These are phyloP conservation scores for Brachypteracias leptosomus DNA, from an alignment of 2,113 vertebrate genomes.

Conservation along the genomic window DNA sequence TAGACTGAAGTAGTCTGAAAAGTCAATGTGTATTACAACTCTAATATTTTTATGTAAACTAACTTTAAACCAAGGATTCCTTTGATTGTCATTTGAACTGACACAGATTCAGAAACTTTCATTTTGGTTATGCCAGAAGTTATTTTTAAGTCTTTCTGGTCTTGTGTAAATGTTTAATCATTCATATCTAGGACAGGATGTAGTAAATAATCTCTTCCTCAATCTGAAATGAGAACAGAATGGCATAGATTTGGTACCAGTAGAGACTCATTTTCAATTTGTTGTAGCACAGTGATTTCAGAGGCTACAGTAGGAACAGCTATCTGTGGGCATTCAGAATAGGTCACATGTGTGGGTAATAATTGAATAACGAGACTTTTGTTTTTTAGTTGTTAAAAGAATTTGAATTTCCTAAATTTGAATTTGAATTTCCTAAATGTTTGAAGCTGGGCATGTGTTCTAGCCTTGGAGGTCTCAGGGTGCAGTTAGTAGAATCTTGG, in stretches of 20 bases:
- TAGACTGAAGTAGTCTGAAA: not conserved
- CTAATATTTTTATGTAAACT: not conserved
- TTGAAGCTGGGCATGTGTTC: not conserved
- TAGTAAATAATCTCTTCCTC: not conserved
- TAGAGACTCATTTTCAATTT: not conserved
- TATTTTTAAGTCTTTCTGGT: not conserved
- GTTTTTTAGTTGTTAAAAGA: not conserved
- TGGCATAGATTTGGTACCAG: not conserved
- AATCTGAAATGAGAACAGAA: not conserved
- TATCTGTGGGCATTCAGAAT: not conserved
- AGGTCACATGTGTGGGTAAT: rapidly evolving
- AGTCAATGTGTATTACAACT: not conserved
- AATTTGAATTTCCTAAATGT: not conserved
- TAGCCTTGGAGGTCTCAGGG: not conserved
- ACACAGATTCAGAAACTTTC: not conserved
- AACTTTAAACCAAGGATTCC: not conserved
- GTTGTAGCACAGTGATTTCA: not conserved
- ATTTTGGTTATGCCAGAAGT: not conserved
- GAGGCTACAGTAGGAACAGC: not conserved
- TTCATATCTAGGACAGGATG: not conserved
- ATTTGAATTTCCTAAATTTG: not conserved
- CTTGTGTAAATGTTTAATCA: not conserved
- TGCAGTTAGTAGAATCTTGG: not conserved
- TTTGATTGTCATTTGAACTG: not conserved
- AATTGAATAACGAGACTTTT: not conserved